A percentile compares a stretch with the other conserved stretches of the same genome.
These are phyloP conservation scores for Cataglyphis livida DNA, from an alignment of 2,888 invertebrate genomes.

Conservation along the genomic window DNA sequence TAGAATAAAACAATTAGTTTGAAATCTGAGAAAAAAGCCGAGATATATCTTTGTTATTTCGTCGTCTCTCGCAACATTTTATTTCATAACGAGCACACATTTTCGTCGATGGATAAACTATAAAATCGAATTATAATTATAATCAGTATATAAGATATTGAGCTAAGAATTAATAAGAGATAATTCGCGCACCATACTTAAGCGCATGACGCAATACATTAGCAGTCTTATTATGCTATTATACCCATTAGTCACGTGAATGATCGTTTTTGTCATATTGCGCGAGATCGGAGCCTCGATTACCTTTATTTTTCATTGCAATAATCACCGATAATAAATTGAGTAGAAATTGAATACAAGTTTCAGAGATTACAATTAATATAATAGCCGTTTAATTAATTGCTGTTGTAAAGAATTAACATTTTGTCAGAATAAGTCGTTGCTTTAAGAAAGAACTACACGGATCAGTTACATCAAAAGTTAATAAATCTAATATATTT, in stretches of 20 bases:
- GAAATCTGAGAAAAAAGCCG: conserved; percentile 20
- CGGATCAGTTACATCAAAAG: too few relatives aligned
- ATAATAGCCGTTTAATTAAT: conserved; percentile 1
- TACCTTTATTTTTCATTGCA: conserved; percentile 1
- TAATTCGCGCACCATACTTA: not conserved
- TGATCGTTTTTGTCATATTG: conserved; percentile 21
- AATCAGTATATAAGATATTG: conserved; percentile 25
- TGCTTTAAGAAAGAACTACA: not conserved
- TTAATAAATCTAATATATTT: too few relatives aligned
- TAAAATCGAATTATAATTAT: conserved; percentile 20
- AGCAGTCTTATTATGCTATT: conserved; percentile 16
- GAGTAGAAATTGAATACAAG: not conserved
- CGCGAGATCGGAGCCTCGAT: not conserved
- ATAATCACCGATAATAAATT: not conserved
- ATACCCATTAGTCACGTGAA: not conserved
- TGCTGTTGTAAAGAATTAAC: not conserved
- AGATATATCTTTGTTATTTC: not conserved
- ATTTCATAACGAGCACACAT: not conserved
- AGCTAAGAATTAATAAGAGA: not conserved
- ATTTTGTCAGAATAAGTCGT: not conserved
- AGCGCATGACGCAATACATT: not conserved
- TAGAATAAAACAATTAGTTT: conserved; percentile 17
- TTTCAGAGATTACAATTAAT: not conserved
- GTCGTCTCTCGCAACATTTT: conserved; percentile 16
- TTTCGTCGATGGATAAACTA: not conserved